Evolutionary conservation across 2,888 invertebrate genomes (phyloP), one percentile per base, ranked within the genome.

Genomic region (Cosmia trapezina): DNA sequence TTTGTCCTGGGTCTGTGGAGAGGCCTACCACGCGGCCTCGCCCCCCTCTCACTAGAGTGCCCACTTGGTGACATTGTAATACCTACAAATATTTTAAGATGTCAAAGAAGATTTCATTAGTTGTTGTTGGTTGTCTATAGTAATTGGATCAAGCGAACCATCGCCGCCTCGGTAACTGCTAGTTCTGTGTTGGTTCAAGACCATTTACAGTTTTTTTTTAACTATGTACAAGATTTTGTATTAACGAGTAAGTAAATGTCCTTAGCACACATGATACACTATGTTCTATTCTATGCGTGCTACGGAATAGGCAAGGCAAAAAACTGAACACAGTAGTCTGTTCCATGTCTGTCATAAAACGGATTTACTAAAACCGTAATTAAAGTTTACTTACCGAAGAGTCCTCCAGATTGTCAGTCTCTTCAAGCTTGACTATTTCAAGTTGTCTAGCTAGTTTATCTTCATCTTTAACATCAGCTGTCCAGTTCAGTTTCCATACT

Each of bases 21-120:
- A 99, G 96, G 37, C 97, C 97, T 0, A 98, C 97, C 1, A 99
- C 98, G 85, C 99, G 96, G 6, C 98, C 99, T 84, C 96, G 97
- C 0, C 98, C 98, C 47, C 97, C 97, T 67, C 99, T 97, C 78
- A 98, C 96, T 59, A 99, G 96, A 1, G 97, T 97, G 2, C 99
- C 99, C 69, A 97, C 97, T 94, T 98, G 98, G 73, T 96, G 97
- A 87, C 98, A 98, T 89, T 97, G 97, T 63, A 99, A 92, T 28
- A 95, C 87, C 96, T 96, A 64, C 0, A 88, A 66, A 70, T 4
- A 59, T 79, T 56, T n/a, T 12, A 37, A 57, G 1, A 33, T 43
- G 1, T 33, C 19, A 57, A 61, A 47, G 14, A 54, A 19, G 8
- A 6, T 19, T 67, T 22, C 1, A 12, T n/a, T n/a, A n/a, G n/a